Conservation (phyloP, 2,113 vertebrate species). For the Trochalopteron elliotii region DNA sequence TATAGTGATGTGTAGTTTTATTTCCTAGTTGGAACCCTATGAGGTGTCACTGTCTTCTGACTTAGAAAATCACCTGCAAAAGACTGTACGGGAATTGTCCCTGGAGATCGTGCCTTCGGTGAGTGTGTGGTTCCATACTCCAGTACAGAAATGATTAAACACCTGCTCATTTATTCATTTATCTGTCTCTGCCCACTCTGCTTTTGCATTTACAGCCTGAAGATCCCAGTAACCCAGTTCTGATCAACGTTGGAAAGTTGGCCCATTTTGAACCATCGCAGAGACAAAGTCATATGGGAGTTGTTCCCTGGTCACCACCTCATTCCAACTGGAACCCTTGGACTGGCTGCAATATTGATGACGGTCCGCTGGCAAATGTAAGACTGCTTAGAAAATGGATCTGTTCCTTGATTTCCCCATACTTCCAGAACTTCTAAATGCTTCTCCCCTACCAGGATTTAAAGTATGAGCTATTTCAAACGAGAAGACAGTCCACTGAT, state of each 20-base stretch:
- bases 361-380: conserved; percentile 90
- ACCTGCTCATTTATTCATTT: not conserved
- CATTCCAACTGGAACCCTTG: conserved; percentile 99
- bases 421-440: not conserved
- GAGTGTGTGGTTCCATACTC: conserved; percentile 21
- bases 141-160: not conserved
- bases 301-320: conserved; percentile 96
- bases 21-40: conserved; percentile 84
- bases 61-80: conserved; percentile 79
- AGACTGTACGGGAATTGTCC: conserved; percentile 78
- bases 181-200: not conserved
- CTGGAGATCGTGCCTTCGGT: conserved; percentile 77
- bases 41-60: conserved; percentile 81
- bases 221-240: conserved; percentile 76
- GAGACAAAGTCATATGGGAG: conserved; percentile 81
- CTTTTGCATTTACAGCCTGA: conserved; percentile 71
- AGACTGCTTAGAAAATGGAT: not conserved
- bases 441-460: not conserved
- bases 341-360: conserved; percentile 97
- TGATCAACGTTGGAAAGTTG: conserved; percentile 86
- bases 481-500: not conserved
- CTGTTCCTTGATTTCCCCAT: not conserved
- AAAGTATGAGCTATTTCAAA: not conserved
- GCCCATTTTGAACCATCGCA: conserved; percentile 90
- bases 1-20: not conserved